Percentiles rank a stretch among this genome's conserved stretches.
Evolutionary conservation across 2,888 invertebrate species (phyloP).

Genomic region (Eurois occulta): DNA sequence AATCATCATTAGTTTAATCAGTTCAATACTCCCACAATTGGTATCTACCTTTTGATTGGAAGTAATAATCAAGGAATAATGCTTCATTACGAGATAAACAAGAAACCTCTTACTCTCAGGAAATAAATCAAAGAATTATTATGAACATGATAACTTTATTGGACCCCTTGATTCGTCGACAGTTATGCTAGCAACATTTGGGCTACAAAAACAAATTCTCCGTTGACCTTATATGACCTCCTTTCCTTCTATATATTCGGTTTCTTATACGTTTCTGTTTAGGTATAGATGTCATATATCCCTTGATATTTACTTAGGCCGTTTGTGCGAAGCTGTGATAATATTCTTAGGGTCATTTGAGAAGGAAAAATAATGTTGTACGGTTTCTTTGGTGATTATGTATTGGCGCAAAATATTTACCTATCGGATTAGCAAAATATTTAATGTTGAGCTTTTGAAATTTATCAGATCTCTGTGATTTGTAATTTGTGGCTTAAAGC

Average conservation of each 20-base stretch:
- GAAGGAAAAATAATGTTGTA: constrained; percentile 49
- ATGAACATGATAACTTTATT: constrained; percentile 15
- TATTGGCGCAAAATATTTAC: constrained; percentile 46
- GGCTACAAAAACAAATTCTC: constrained; percentile 75
- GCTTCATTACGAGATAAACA: constrained; percentile 1
- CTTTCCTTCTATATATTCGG: constrained; percentile 29
- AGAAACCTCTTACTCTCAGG: constrained; percentile 10
- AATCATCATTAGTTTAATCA: background rate
- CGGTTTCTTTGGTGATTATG: constrained; percentile 34
- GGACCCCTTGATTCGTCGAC: constrained; percentile 19
- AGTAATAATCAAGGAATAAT: background rate
- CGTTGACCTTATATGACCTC: constrained; percentile 59
- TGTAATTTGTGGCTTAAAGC: background rate
- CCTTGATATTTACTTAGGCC: constrained; percentile 67
- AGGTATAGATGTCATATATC: constrained; percentile 54
- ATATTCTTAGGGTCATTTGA: constrained; percentile 64
- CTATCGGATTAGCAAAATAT: constrained; percentile 26
- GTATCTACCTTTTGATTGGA: constrained; percentile 1
- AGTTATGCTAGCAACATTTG: constrained; percentile 50
- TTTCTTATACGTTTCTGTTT: constrained; percentile 61
- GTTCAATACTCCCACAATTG: background rate
- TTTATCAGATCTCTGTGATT: constrained; percentile 3
- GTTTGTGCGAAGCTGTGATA: constrained; percentile 61
- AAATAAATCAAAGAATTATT: constrained; percentile 55
- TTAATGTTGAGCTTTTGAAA: background rate